Base-by-base conservation (phyloP, 1,140 invertebrate species). In the Lethrus apterus region DNA sequence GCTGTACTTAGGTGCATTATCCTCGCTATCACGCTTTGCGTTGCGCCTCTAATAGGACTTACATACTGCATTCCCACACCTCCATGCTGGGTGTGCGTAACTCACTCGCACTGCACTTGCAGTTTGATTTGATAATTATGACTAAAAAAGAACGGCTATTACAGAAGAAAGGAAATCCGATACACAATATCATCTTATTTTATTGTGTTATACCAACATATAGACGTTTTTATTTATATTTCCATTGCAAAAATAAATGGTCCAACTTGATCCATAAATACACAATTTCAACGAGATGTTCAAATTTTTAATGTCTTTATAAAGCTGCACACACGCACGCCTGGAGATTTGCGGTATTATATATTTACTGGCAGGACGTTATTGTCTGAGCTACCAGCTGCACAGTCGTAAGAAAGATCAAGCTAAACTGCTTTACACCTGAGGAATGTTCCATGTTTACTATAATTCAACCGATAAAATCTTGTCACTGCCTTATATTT, bases 1-100 rank as follows among this genome's bases (percentile, higher is more conserved):
- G 33, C 41, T 24, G 17, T 34, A 20, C 20, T 18, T 30, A 34
- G 36, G 46, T 33, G 46, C 36, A 41, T 48, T 48, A 48, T 41
- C 36, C 30, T 23, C 20, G 26, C 34, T 29, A 48, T 29, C 35
- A 26, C n/a, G 31, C 26, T 11, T 19, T 2, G 15, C 10, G 35
- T 31, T 41, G 17, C 34, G 19, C 31, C 10, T 42, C 36, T 48
- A 41, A 26, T 15, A 48, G 4, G 21, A 24, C 4, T 17, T n/a
- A 14, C 9, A 43, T 43, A 18, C 13, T 42, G 36, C 46, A 42
- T 48, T 42, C 46, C 35, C 36, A 48, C 36, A 48, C 45, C 34
- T 47, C 33, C 29, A 26, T 26, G 15, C 26, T 17, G 11, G 11
- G 9, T 35, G 18, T 33, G 31, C 5, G 32, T 45, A 45, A 21